These are phyloP conservation scores for Bimastos eiseni DNA, from an alignment of 2,888 invertebrate genomes.

Conservation along the genomic window DNA sequence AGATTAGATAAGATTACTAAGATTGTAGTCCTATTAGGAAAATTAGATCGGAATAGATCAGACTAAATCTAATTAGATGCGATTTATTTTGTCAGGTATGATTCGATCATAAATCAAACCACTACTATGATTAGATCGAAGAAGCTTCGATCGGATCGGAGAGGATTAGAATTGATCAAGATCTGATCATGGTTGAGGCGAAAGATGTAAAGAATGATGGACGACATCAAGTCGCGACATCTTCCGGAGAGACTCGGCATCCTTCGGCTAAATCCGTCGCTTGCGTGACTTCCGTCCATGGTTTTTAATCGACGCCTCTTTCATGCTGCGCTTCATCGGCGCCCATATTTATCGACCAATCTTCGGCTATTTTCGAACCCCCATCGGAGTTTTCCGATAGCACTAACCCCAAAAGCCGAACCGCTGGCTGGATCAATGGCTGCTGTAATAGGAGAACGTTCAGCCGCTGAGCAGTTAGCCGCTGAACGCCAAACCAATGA, in stretches of 20 bases:
- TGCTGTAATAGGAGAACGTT: not conserved
- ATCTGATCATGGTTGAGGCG: too few relatives aligned
- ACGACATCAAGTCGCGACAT: too few relatives aligned
- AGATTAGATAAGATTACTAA: too few relatives aligned
- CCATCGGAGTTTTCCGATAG: not conserved
- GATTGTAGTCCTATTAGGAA: too few relatives aligned
- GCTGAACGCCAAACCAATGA: not conserved
- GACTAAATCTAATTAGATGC: too few relatives aligned
- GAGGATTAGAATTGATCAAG: too few relatives aligned
- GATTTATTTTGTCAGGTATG: too few relatives aligned
- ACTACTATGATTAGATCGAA: too few relatives aligned
- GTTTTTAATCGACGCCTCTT: not conserved
- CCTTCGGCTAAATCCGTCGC: not conserved
- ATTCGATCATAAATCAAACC: too few relatives aligned
- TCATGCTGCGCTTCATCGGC: not conserved
- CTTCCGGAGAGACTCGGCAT: not conserved
- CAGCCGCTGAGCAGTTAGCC: not conserved
- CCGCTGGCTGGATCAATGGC: not conserved
- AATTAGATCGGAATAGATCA: too few relatives aligned
- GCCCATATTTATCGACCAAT: not conserved
- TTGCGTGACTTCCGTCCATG: not conserved
- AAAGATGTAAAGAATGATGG: too few relatives aligned
- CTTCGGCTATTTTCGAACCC: not conserved
- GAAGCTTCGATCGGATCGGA: too few relatives aligned
- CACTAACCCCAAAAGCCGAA: not conserved